Conservation (phyloP, 2,888 invertebrate species). For the Lasioglossum vierecki region DNA sequence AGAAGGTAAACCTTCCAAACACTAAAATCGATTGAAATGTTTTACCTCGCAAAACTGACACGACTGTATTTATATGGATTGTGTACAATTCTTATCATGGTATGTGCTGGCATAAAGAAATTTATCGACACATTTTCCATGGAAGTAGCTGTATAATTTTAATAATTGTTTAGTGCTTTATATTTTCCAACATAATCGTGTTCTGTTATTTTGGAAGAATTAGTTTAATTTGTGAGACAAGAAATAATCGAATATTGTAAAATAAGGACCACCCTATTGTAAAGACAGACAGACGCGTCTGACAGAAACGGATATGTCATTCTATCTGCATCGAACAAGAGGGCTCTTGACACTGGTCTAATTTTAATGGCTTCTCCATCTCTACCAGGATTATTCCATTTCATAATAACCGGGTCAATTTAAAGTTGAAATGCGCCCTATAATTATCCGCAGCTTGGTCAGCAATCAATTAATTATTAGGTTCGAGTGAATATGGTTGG, state of each 20-base stretch:
- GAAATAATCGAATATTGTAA: not conserved
- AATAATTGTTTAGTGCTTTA: too few species aligned
- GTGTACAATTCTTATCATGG: too few species aligned
- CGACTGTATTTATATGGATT: too few species aligned
- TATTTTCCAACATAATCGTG: not conserved
- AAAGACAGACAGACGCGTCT: not conserved
- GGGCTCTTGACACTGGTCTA: constrained; percentile 3
- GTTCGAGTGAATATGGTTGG: not conserved
- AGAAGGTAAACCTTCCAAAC: too few species aligned
- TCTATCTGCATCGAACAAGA: not conserved
- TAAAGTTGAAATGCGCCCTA: not conserved
- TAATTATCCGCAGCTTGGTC: not conserved
- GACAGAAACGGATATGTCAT: not conserved
- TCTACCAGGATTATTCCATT: not conserved
- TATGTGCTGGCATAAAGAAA: too few species aligned
- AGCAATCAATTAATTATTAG: not conserved
- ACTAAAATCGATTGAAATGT: too few species aligned
- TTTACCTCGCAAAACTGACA: too few species aligned
- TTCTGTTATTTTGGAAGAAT: not conserved
- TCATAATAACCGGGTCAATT: not conserved
- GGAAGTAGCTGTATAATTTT: too few species aligned
- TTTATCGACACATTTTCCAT: too few species aligned
- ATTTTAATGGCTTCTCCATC: not conserved
- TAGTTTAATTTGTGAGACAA: not conserved
- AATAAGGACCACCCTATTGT: not conserved